phyloP scores from a whole-genome alignment of 2,888 invertebrate species.

The Sialis lutaria region DNA sequence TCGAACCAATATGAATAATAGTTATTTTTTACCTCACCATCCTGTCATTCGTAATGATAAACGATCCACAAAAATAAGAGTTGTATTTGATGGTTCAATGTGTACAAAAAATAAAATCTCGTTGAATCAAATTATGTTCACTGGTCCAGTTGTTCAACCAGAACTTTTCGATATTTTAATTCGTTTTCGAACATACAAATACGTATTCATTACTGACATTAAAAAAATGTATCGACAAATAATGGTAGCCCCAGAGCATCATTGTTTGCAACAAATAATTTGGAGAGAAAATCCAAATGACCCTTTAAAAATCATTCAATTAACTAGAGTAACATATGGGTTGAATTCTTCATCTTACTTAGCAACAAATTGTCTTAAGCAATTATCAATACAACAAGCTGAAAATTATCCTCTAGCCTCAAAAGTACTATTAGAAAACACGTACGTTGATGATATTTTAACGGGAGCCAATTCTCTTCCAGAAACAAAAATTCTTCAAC shows the following conservation, averaged over 20 bases:
- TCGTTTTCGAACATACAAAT: neutral
- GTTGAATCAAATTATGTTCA: neutral
- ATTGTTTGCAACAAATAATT: neutral
- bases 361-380: neutral
- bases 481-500: neutral
- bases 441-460: neutral
- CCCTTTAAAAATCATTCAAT: neutral
- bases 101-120: neutral
- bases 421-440: neutral
- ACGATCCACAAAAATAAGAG: neutral
- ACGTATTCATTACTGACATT: neutral
- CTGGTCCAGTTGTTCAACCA: neutral
- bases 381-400: neutral
- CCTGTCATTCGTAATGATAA: neutral
- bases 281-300: neutral
- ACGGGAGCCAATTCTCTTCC: neutral
- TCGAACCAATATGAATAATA: neutral
- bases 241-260: neutral
- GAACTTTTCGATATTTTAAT: neutral
- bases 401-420: constrained; percentile 1
- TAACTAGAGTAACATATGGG: neutral
- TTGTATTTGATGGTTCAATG: neutral
- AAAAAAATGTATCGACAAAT: constrained; percentile 1
- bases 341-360: neutral
- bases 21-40: neutral